Conservation (phyloP, 2,113 vertebrate species). For the Oreotrochilus melanogaster region DNA sequence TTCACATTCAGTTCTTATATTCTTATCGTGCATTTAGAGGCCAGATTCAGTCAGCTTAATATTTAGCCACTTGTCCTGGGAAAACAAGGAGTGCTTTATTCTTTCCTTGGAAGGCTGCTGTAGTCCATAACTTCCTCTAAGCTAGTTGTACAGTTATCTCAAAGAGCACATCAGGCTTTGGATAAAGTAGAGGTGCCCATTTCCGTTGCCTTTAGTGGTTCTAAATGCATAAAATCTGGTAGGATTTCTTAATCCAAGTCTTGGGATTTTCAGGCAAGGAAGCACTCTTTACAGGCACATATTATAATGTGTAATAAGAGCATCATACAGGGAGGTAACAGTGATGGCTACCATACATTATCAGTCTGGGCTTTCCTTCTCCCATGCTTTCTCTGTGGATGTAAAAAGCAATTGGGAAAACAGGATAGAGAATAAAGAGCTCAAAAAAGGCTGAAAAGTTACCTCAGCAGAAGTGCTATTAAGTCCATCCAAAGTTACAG, state of each 20-base stretch:
- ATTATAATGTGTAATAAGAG: neutral
- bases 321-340: neutral
- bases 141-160: neutral
- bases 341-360: neutral
- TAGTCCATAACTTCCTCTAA: neutral
- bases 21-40: neutral
- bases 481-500: neutral
- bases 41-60: slow-evolving; percentile 17
- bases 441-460: neutral
- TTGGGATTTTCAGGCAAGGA: neutral
- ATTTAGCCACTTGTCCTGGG: neutral
- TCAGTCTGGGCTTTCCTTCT: neutral
- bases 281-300: neutral
- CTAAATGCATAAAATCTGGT: neutral
- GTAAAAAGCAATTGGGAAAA: neutral
- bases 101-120: neutral
- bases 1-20: neutral
- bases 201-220: neutral
- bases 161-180: neutral
- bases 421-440: neutral
- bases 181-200: neutral
- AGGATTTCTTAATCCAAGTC: neutral
- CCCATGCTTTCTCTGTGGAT: neutral
- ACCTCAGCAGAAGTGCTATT: neutral
- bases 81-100: slow-evolving; percentile 15